Conservation (phyloP, 2,888 invertebrate species). For the Prosapia bicincta region DNA sequence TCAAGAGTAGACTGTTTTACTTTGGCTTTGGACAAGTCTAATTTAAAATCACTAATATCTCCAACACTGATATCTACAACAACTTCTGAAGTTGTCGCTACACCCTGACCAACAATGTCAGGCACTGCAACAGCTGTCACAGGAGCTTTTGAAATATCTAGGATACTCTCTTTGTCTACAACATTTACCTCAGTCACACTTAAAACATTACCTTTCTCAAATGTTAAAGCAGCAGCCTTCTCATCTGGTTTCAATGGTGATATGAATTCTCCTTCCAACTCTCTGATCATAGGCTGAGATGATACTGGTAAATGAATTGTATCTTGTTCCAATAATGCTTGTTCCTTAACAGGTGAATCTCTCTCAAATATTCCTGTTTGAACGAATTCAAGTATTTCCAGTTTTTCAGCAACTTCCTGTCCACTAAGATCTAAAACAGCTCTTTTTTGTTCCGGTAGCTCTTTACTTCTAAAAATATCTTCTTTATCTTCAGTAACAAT, state of each 20-base stretch:
- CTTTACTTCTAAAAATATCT: conserved; percentile 36
- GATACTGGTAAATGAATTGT: conserved; percentile 34
- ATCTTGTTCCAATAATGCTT: conserved; percentile 44
- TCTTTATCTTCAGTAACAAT: conserved; percentile 41
- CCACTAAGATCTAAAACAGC: conserved; percentile 41
- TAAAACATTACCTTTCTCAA: conserved; percentile 57
- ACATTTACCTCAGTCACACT: conserved; percentile 52
- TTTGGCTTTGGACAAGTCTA: conserved; percentile 42
- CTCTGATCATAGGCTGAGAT: conserved; percentile 30
- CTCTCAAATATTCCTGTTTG: conserved; percentile 49
- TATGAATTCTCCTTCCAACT: conserved; percentile 34
- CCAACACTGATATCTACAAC: conserved; percentile 50
- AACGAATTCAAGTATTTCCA: conserved; percentile 49
- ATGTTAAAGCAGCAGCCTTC: conserved; percentile 50
- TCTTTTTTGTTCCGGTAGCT: conserved; percentile 36
- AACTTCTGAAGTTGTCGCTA: conserved; percentile 53
- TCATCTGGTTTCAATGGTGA: conserved; percentile 44
- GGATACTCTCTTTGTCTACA: conserved; percentile 52
- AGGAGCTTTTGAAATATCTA: conserved; percentile 46
- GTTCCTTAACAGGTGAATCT: conserved; percentile 47
- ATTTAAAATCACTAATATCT: conserved; percentile 44
- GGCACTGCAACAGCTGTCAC: conserved; percentile 51
- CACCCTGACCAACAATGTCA: conserved; percentile 48
- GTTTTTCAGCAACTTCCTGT: conserved; percentile 52
- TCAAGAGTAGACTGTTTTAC: conserved; percentile 50